These are phyloP conservation scores for Chlamydotis undulata DNA, from an alignment of 2,113 vertebrate genomes.

Conservation along the genomic window DNA sequence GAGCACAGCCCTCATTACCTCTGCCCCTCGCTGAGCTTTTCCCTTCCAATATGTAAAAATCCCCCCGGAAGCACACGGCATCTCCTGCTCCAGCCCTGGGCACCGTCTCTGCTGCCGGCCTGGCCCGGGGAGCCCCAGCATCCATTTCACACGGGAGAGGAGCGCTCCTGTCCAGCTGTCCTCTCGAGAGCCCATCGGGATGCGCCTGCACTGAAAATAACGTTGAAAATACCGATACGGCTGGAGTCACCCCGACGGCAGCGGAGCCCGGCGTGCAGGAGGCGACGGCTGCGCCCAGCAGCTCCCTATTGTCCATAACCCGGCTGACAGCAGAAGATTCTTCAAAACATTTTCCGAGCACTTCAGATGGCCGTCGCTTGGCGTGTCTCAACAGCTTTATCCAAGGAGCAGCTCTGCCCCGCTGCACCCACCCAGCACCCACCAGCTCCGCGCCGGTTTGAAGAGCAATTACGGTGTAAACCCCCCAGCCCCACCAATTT, in stretches of 20 bases:
- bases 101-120: neutral
- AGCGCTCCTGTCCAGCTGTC: neutral
- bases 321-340: too few relatives aligned
- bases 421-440: neutral
- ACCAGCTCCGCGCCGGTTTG: neutral
- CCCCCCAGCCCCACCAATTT: neutral
- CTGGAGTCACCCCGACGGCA: neutral
- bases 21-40: neutral
- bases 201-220: fast-evolving
- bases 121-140: fast-evolving
- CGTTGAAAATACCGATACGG: neutral
- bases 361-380: neutral
- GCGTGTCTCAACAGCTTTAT: fast-evolving
- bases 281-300: neutral
- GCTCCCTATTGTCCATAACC: fast-evolving
- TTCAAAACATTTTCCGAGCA: neutral
- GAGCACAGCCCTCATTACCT: neutral
- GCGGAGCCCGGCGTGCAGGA: neutral
- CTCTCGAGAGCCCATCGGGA: neutral
- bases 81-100: neutral
- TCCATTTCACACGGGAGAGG: neutral
- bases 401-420: neutral
- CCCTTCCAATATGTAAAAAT: neutral
- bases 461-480: neutral
- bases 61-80: fast-evolving